Percentiles rank a stretch among this genome's conserved stretches.
These are phyloP conservation scores for Pontoporia blainvillei DNA, from an alignment of 2,113 vertebrate genomes.

Conservation along the genomic window DNA sequence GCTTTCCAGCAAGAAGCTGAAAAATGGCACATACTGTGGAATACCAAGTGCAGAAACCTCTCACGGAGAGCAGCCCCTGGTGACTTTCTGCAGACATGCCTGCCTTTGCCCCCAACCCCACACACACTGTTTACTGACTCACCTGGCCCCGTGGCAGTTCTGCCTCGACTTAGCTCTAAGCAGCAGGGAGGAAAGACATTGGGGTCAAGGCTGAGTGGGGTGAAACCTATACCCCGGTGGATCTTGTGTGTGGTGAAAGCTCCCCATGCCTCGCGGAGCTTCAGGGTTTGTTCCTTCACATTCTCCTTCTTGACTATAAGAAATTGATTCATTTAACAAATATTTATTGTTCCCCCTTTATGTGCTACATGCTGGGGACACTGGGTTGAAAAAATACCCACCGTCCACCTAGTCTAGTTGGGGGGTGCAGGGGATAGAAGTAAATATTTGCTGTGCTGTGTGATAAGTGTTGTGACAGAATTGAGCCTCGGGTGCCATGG, in stretches of 20 bases:
- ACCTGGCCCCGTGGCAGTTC: not conserved
- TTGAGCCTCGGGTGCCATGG: not conserved
- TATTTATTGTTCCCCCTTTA: not conserved
- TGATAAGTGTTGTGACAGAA: not conserved
- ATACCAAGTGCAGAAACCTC: not conserved
- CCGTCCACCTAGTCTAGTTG: not conserved
- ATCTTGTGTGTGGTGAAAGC: not conserved
- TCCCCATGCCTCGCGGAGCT: not conserved
- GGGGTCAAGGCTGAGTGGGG: not conserved
- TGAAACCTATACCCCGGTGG: not conserved
- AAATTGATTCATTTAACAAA: not conserved
- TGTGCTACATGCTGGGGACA: not conserved
- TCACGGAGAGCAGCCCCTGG: not conserved
- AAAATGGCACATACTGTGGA: not conserved
- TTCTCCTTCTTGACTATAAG: not conserved
- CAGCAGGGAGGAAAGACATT: not conserved
- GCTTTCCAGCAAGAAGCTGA: constrained; percentile 9
- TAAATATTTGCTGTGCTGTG: not conserved
- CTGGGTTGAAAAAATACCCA: not conserved
- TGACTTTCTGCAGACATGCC: not conserved
- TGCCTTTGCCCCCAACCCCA: too few species aligned
- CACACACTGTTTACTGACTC: not conserved
- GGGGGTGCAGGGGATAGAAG: not conserved
- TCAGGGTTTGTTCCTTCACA: not conserved
- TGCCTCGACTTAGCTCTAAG: not conserved